A percentile compares a stretch with the other conserved stretches of the same genome.
phyloP scores from a whole-genome alignment of 2,113 vertebrate species.

The cattle (Bos taurus) region ARS-UCD2.0 NC_037334.1:43118001-43118500 shows the following conservation, averaged over 20 bases:
- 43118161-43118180: background rate
- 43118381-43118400: background rate
- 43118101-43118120: background rate
- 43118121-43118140: background rate
- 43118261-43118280: fast-evolving
- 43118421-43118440: fast-evolving
- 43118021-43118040: background rate
- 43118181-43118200: background rate
- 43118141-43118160: background rate
- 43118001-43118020: fast-evolving
- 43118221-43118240: no score
- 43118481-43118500: background rate
- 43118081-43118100: background rate
- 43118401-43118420: background rate
- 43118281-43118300: background rate
- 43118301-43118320: background rate
- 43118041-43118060: background rate
- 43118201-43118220: background rate
- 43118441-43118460: no score
- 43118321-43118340: background rate
- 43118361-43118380: background rate
- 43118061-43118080: background rate
- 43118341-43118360: fast-evolving
- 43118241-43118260: background rate
- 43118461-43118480: background rate